Evolutionary conservation across 2,797 vertebrate species (phyloP).

Genomic region (Ateles fusciceps): DNA sequence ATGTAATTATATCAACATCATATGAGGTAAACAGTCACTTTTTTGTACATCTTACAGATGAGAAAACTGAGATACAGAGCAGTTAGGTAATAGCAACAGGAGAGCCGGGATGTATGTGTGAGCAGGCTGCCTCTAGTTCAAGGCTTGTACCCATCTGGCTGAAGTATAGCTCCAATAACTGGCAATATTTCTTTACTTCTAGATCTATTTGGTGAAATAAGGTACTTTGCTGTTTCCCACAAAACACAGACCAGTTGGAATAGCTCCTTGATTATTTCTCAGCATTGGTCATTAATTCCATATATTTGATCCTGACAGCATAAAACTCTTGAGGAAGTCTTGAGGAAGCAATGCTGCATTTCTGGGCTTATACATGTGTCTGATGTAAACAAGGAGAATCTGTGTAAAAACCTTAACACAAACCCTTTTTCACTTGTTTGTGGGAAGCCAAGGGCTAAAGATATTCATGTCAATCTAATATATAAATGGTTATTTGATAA

Average conservation of each 20-base stretch:
- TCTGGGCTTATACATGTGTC: neutral
- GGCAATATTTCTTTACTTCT: neutral
- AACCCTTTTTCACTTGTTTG: neutral
- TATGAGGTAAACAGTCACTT: neutral
- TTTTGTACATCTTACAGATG: neutral
- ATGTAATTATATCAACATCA: neutral
- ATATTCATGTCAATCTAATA: neutral
- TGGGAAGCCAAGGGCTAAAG: neutral
- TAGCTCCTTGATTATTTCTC: neutral
- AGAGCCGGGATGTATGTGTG: neutral
- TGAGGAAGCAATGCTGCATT: neutral
- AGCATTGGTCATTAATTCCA: neutral
- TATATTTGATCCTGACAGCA: neutral
- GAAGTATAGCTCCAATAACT: fast-evolving
- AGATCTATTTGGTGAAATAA: neutral
- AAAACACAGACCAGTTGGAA: neutral
- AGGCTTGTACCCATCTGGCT: neutral
- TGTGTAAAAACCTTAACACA: neutral
- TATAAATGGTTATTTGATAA: neutral
- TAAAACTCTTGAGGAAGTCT: neutral
- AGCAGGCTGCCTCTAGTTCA: neutral
- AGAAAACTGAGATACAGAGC: neutral
- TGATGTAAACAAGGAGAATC: neutral
- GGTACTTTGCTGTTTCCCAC: neutral
- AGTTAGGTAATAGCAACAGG: neutral